A percentile compares a stretch with the other conserved stretches of the same genome.
Conservation (phyloP, 2,888 invertebrate genomes). For the Eupsilia transversa region DNA sequence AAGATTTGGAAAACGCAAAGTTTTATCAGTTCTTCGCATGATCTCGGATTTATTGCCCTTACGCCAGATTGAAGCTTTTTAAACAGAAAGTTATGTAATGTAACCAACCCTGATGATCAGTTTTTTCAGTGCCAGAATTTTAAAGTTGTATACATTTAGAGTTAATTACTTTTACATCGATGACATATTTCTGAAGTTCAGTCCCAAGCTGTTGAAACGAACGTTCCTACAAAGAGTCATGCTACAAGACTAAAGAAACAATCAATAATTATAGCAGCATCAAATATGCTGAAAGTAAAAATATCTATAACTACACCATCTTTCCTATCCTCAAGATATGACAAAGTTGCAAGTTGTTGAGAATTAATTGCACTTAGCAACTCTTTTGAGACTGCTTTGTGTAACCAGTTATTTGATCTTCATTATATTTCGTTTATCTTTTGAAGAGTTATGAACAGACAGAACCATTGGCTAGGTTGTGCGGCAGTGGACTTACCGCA, state of each 20-base stretch:
- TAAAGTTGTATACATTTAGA: neutral
- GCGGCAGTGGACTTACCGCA: conserved; percentile 24
- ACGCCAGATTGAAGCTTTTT: conserved; percentile 41
- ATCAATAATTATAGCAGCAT: conserved; percentile 1
- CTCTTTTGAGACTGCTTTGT: conserved; percentile 36
- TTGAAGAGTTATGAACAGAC: conserved; percentile 28
- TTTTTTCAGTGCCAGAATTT: conserved; percentile 19
- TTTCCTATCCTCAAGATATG: neutral
- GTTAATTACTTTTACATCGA: conserved; percentile 10
- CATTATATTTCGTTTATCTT: conserved; percentile 49
- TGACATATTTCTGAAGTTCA: neutral
- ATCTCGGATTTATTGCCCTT: conserved; percentile 32
- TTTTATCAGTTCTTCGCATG: conserved; percentile 36
- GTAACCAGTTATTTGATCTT: conserved; percentile 32
- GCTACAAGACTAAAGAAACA: neutral
- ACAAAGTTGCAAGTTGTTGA: conserved; percentile 38
- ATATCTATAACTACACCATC: conserved; percentile 10
- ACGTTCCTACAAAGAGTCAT: neutral
- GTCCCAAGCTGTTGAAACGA: neutral
- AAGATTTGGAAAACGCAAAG: conserved; percentile 32
- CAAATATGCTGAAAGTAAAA: conserved; percentile 7
- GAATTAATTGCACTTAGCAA: conserved; percentile 56
- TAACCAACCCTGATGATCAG: conserved; percentile 15
- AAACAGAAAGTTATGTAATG: conserved; percentile 26
- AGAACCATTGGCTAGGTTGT: conserved; percentile 15